Percentiles rank a stretch among this genome's conserved stretches.
These are phyloP conservation scores for Dissostichus mawsoni DNA, from an alignment of 2,113 vertebrate species.

Conservation along the genomic window DNA sequence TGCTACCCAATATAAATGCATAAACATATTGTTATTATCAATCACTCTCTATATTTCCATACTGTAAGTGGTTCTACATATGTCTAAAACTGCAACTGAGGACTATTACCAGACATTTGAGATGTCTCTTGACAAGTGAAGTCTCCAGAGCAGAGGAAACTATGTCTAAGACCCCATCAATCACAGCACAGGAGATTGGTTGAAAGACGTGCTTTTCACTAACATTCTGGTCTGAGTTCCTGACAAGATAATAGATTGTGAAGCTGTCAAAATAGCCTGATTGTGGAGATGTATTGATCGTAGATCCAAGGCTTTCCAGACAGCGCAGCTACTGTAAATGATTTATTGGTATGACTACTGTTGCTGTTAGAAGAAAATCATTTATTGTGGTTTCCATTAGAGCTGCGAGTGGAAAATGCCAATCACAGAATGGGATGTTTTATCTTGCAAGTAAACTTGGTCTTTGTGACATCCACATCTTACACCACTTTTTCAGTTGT, in stretches of 20 bases:
- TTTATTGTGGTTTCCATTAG: not conserved
- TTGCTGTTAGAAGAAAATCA: not conserved
- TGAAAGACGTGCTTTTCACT: conserved; percentile 61
- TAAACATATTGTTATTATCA: conserved; percentile 21
- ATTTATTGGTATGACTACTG: not conserved
- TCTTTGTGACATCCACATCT: not conserved
- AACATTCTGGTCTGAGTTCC: conserved; percentile 47
- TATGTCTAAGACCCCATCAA: conserved; percentile 65
- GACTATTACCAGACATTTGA: conserved; percentile 61
- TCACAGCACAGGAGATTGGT: conserved; percentile 57
- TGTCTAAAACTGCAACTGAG: conserved; percentile 26
- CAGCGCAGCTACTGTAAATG: conserved; percentile 17
- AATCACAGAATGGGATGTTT: not conserved
- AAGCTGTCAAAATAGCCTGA: conserved; percentile 55
- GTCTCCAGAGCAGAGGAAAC: conserved; percentile 67
- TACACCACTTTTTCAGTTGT: not conserved
- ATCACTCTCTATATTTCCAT: conserved; percentile 28
- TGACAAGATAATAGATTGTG: conserved; percentile 73
- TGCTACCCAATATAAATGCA: conserved; percentile 23
- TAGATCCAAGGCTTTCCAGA: conserved; percentile 44
- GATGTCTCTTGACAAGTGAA: conserved; percentile 62
- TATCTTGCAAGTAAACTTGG: not conserved
- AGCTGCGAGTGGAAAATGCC: conserved; percentile 5
- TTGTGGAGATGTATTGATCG: conserved; percentile 27
- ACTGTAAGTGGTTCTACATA: conserved; percentile 17